Evolutionary conservation across 2,113 vertebrate genomes (phyloP), one percentile per base, ranked within the genome.

Genomic region (Oncorhynchus nerka): DNA sequence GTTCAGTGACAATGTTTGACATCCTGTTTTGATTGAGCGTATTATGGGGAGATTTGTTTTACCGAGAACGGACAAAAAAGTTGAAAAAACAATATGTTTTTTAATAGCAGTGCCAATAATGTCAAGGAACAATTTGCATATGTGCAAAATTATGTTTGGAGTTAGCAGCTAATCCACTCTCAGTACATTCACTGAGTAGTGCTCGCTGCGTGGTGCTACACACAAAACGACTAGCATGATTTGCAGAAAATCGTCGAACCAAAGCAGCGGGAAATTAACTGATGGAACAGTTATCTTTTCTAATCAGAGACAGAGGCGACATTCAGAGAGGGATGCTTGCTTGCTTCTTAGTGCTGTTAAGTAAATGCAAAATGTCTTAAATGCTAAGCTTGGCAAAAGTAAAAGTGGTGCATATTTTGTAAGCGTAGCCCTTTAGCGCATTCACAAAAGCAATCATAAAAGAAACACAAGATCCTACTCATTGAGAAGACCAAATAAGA

Each of bases 381-480:
- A 73, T 20, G 71, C 70, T 5, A 39, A 80, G 71, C 67, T 72
- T 49, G 75, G 81, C 59, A 73, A 79, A 80, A 86, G 69, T 74
- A 84, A 76, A 75, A 70, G 73, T 72, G 86, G 84, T 90, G 86
- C 86, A 90, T 89, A 89, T 90, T 76, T 5, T 77, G 64, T 62
- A 68, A 74, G 86, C 75, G 79, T 90, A 92, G 91, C 91, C 91
- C 91, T 92, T 91, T 55, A 83, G 83, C 74, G 75, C 65, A 55
- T 64, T 48, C 22, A 75, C 77, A 86, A 77, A 87, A 77, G 71
- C 71, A 76, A 80, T 39, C 24, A 82, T 73, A 66, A 75, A 75
- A 76, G 13, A 30, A 67, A 26, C 13, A 65, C 28, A 30, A 19
- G 12, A 55, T 26, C 61, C 61, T 64, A 5, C 57, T 32, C 32